phyloP scores from a whole-genome alignment of 2,113 vertebrate species.

The Hyperopisus bebe region DNA sequence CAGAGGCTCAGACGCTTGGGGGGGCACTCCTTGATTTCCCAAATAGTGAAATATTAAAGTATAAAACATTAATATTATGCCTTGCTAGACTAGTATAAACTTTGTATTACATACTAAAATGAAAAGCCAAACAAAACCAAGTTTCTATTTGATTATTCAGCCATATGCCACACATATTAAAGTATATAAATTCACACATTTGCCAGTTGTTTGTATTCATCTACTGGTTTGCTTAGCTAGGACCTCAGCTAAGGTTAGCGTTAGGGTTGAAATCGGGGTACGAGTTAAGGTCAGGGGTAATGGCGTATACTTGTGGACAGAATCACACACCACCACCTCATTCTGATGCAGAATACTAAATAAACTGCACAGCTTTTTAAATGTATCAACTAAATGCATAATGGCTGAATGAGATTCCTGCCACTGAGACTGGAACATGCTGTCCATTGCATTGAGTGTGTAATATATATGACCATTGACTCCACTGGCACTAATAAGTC shows the following conservation, averaged over 20 bases:
- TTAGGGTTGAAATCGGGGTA: background rate
- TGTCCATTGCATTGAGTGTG: background rate
- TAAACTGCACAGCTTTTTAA: background rate
- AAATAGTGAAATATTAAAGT: background rate
- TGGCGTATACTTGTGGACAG: background rate
- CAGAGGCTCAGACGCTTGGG: background rate
- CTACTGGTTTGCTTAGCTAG: background rate
- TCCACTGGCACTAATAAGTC: background rate
- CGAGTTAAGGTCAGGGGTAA: background rate
- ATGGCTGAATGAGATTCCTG: background rate
- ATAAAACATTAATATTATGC: background rate
- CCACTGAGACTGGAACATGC: background rate
- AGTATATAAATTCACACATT: background rate
- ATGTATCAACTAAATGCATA: background rate
- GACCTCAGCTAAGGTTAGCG: no score
- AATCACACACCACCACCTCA: background rate
- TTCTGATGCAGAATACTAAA: background rate
- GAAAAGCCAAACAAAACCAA: background rate
- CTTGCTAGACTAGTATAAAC: background rate
- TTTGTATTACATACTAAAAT: background rate
- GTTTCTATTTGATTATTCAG: background rate
- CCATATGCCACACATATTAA: background rate
- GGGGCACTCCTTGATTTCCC: background rate
- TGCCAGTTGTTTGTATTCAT: background rate
- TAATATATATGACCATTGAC: background rate